Conservation (phyloP, 35 echinoderm and acorn worm genomes). For the Hemicentrotus pulcherrimus region DNA sequence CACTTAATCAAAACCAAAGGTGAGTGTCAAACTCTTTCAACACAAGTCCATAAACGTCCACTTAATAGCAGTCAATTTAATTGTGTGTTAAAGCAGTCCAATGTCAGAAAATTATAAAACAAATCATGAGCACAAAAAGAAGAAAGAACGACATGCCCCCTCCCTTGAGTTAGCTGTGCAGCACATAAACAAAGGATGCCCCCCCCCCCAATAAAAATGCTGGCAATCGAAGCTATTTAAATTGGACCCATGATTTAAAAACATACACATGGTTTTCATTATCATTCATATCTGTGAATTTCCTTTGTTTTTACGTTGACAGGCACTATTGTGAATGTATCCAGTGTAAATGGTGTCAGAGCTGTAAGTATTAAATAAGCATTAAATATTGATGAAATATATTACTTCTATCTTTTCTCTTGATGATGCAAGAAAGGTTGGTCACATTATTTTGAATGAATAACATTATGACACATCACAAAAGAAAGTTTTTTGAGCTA, state of each 20-base stretch:
- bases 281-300: not conserved
- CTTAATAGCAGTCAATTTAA: not conserved
- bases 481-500: no score
- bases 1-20: conserved; percentile 85
- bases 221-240: not conserved
- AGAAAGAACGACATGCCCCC: not conserved
- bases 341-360: conserved; percentile 78
- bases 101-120: not conserved
- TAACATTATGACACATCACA: no score
- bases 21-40: not conserved
- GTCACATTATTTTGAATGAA: no score
- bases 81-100: not conserved
- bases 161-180: no score
- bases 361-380: conserved; percentile 80
- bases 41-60: not conserved
- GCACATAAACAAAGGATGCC: no score
- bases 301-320: not conserved
- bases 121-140: not conserved
- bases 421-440: no score
- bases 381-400: not conserved
- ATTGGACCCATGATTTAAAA: not conserved
- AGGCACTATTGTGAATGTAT: conserved; percentile 78
- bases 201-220: not conserved
- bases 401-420: no score
- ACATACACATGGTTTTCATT: not conserved